Evolutionary conservation across 2,113 vertebrate species (phyloP).

Genomic region (Nyctereutes procyonoides): DNA sequence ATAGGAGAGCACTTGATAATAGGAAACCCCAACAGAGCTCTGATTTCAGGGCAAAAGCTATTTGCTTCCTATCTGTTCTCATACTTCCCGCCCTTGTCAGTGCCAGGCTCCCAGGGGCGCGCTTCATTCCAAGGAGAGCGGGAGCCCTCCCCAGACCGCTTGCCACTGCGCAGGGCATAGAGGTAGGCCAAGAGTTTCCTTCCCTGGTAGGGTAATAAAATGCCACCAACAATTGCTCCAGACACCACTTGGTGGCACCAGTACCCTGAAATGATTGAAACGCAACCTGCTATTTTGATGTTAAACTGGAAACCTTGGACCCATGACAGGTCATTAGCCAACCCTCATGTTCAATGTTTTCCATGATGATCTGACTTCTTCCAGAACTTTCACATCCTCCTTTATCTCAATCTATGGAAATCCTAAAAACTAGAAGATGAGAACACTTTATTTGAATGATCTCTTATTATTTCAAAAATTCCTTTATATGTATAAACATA

Average conservation of each 20-base stretch:
- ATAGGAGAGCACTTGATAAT: background rate
- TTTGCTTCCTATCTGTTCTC: background rate
- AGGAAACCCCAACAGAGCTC: background rate
- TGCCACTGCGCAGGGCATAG: background rate
- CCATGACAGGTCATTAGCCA: background rate
- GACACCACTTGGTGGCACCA: conserved; percentile 77
- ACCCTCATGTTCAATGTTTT: background rate
- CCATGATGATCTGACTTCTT: background rate
- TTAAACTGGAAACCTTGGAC: background rate
- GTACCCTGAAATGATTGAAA: conserved; percentile 57
- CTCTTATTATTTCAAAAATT: conserved; percentile 20
- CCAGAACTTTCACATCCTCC: background rate
- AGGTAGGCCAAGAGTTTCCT: background rate
- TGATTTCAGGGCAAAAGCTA: background rate
- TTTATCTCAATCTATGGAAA: background rate
- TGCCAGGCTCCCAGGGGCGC: background rate
- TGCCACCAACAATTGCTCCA: conserved; percentile 65
- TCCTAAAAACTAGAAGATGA: background rate
- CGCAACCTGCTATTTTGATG: background rate
- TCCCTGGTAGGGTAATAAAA: conserved; percentile 9
- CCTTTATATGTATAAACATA: background rate
- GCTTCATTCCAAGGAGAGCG: background rate
- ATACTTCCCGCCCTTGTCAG: background rate
- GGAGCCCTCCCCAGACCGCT: background rate
- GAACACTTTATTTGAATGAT: background rate